These are phyloP conservation scores for Oryzias curvinotus DNA, from an alignment of 2,113 vertebrate species.

Conservation along the genomic window DNA sequence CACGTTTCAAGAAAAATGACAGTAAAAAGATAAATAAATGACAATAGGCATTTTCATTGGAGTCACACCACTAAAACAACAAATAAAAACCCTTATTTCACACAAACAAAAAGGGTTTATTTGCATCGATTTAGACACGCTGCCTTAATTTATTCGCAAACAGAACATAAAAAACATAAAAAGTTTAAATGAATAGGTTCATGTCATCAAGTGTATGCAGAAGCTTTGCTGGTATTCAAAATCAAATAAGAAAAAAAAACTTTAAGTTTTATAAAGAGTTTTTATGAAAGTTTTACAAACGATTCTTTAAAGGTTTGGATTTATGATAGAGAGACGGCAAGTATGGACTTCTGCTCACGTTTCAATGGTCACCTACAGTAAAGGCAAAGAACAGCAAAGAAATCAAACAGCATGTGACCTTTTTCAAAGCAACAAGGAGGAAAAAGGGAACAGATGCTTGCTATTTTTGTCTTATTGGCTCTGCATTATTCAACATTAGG, in stretches of 20 bases:
- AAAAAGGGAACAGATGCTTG: neutral
- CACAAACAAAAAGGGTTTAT: neutral
- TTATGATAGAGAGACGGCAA: slow-evolving; percentile 7
- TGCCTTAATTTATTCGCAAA: slow-evolving; percentile 23
- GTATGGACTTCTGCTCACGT: neutral
- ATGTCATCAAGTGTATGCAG: slow-evolving; percentile 25
- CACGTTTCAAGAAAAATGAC: slow-evolving; percentile 25
- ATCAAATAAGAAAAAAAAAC: slow-evolving; percentile 12
- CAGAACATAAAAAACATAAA: slow-evolving; percentile 41
- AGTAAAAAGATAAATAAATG: slow-evolving; percentile 9
- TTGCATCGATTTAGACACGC: neutral
- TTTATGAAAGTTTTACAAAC: neutral
- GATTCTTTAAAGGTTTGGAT: neutral
- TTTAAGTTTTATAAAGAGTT: neutral
- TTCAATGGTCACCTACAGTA: neutral
- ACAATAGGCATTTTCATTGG: neutral
- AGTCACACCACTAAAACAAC: slow-evolving; percentile 1
- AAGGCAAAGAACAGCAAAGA: neutral
- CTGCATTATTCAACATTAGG: neutral
- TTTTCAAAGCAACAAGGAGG: neutral
- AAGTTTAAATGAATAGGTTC: slow-evolving; percentile 26
- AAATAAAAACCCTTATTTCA: neutral
- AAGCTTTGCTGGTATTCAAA: neutral
- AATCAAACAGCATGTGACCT: neutral
- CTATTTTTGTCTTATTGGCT: neutral